These are phyloP conservation scores for Podocnemis expansa DNA, from an alignment of 2,113 vertebrate species.

Conservation along the genomic window DNA sequence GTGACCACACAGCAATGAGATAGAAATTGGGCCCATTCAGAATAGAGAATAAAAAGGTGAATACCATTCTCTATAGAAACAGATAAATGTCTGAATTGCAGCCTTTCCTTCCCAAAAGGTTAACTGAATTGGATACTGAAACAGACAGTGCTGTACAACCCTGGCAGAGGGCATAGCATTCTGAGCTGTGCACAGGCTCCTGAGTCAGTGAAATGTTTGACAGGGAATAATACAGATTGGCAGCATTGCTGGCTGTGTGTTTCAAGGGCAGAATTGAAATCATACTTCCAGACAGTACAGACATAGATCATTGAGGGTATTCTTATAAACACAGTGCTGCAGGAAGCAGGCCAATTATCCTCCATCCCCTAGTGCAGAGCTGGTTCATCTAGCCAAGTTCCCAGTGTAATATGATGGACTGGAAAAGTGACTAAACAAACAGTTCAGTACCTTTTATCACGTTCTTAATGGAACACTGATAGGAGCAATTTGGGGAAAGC, in stretches of 20 bases:
- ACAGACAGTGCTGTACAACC: neutral
- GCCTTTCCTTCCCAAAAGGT: neutral
- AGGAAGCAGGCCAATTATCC: neutral
- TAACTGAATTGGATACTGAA: neutral
- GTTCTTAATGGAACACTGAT: slow-evolving; percentile 48
- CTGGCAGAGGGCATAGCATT: neutral
- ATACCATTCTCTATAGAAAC: neutral
- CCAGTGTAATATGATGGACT: neutral
- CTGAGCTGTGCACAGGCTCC: neutral
- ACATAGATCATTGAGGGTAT: neutral
- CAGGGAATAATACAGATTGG: neutral
- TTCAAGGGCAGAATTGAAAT: slow-evolving; percentile 47
- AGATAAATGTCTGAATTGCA: neutral
- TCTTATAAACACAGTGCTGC: neutral
- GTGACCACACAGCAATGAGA: neutral
- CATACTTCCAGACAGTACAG: neutral
- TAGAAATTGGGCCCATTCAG: neutral
- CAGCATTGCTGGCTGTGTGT: neutral
- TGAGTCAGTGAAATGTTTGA: slow-evolving; percentile 25
- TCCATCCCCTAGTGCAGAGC: neutral
- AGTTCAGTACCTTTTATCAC: neutral
- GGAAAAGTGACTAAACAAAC: slow-evolving; percentile 22
- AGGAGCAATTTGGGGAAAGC: slow-evolving; percentile 4
- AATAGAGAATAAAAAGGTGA: neutral
- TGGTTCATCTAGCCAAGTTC: neutral